Base-by-base conservation (phyloP, 2,888 invertebrate species). In the Archips crataeganus region DNA sequence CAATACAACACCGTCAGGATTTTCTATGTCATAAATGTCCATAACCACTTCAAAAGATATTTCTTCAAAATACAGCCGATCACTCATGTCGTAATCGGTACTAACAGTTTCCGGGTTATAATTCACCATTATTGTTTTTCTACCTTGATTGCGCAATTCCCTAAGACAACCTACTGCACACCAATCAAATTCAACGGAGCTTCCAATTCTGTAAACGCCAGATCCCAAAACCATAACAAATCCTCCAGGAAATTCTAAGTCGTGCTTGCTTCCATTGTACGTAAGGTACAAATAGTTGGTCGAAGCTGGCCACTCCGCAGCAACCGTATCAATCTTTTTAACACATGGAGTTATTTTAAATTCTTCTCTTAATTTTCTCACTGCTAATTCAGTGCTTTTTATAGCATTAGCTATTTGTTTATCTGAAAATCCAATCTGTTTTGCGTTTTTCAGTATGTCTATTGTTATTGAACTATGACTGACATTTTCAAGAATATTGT, bases 91-190 rank as follows among this genome's bases (percentile, higher is more conserved):
- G 85, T 99, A 99, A 91, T 99, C 99, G 0, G 99, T 99, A 89
- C 99, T 99, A 3, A 99, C 99, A 0, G 99, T 99, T 94, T 99
- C 99, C 0, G 99, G 99, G 90, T 99, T 99, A 87, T 98, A 99
- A 90, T 99, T 99, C 0, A 99, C 96, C 99, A 99, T 99, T 45
- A 99, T 98, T 0, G 99, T 99, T 81, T 98, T 97, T 79, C 96
- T 97, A 0, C 97, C 97, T 75, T 99, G 95, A 87, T 97, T 97
- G 79, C 98, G 95, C 13, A 99, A 92, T 89, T 99, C 99, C 73
- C 98, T 95, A 62, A 99, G 95, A 86, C 99, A 99, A 54, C 99
- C 98, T 0, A 99, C 99, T 23, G 99, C 99, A 87, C 99, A 99
- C 98, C 99, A 99, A 93, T 99, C 99, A 90, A 99, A 99, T 92